phyloP scores from a whole-genome alignment of 2,888 invertebrate species.

The Hartigia nigra region DNA sequence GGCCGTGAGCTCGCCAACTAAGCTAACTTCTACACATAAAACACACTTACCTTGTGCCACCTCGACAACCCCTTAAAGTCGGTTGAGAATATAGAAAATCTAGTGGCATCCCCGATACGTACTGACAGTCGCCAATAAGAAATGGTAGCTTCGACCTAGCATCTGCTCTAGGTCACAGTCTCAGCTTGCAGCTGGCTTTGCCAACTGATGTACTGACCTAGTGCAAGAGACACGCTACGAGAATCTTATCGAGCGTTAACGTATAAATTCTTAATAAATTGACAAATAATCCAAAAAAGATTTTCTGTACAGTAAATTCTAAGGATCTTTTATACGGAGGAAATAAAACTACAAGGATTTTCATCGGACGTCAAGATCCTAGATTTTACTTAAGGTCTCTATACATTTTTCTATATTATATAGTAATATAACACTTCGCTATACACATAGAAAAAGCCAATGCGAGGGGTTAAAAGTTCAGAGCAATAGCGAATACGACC shows the following conservation, averaged over 20 bases:
- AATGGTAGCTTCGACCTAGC: slow-evolving; percentile 27
- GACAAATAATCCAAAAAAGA: not conserved
- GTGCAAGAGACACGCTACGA: not conserved
- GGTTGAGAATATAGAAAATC: slow-evolving; percentile 10
- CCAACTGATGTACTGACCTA: slow-evolving; percentile 42
- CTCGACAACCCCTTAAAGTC: not conserved
- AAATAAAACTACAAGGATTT: not conserved
- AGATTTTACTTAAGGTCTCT: not conserved
- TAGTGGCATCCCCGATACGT: slow-evolving; percentile 6
- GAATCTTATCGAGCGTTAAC: not conserved
- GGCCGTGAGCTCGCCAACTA: slow-evolving; percentile 26
- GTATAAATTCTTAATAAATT: not conserved
- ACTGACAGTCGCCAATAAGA: slow-evolving; percentile 27
- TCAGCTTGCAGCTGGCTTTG: slow-evolving; percentile 27
- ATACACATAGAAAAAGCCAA: not conserved
- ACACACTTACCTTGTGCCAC: not conserved
- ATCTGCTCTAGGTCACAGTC: slow-evolving; percentile 36
- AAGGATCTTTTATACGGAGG: not conserved
- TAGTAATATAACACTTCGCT: not conserved
- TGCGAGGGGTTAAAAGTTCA: not conserved
- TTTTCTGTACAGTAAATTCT: not conserved
- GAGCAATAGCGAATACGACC: not conserved
- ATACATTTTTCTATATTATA: not conserved
- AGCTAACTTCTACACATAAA: not conserved
- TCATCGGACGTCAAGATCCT: not conserved